These are phyloP conservation scores for Noctuana brunneofusca DNA, from an alignment of 2,888 invertebrate genomes.

Conservation along the genomic window DNA sequence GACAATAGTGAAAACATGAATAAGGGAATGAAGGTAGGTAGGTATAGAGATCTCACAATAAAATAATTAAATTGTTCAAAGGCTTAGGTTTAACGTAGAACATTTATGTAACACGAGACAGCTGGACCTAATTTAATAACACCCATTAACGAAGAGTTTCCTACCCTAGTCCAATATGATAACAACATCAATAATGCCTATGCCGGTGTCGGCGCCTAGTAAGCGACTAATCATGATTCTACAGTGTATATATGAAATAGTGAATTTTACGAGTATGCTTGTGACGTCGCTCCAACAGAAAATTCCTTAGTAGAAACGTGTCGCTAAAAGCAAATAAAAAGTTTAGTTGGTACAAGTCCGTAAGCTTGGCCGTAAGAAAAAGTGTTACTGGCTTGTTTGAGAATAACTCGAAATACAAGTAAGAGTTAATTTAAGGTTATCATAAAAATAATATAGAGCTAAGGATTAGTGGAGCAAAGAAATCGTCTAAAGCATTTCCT, in stretches of 20 bases:
- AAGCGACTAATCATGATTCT: neutral
- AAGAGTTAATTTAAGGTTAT: no score
- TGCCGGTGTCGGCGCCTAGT: neutral
- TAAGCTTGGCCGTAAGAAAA: no score
- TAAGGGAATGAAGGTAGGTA: neutral
- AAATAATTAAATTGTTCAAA: neutral
- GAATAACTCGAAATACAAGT: no score
- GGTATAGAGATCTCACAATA: neutral
- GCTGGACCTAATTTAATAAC: neutral
- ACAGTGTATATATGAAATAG: neutral
- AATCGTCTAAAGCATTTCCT: no score
- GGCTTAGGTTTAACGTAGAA: neutral
- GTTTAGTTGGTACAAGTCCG: neutral
- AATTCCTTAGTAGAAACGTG: slow-evolving; percentile 9
- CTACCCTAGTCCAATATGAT: neutral
- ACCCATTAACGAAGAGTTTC: neutral
- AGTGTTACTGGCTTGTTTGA: no score
- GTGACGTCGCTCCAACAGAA: neutral
- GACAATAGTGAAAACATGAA: neutral
- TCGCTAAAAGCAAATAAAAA: slow-evolving; percentile 11
- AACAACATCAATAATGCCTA: neutral
- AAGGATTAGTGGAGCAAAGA: no score
- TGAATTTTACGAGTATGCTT: neutral
- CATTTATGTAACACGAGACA: neutral
- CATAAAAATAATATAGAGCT: no score